phyloP scores from a whole-genome alignment of 2,113 vertebrate genomes.

The Silurus meridionalis region DNA sequence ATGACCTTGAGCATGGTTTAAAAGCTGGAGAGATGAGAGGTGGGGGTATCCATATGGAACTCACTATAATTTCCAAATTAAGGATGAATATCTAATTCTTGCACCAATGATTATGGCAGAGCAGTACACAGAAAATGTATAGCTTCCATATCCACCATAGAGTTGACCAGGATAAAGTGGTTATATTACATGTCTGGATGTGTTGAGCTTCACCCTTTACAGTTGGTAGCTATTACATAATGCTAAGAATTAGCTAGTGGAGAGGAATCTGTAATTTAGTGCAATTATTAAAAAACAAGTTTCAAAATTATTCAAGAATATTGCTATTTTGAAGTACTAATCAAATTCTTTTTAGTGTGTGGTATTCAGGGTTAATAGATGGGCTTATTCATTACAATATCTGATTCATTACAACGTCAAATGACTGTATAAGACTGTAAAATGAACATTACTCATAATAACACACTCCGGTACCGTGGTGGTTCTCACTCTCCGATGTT shows the following conservation, averaged over 20 bases:
- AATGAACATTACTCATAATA: too few species aligned
- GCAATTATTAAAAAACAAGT: not conserved
- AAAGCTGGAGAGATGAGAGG: constrained; percentile 12
- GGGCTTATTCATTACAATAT: not conserved
- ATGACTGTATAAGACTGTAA: too few species aligned
- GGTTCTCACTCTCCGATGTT: too few species aligned
- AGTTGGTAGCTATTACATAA: not conserved
- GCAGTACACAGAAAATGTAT: not conserved
- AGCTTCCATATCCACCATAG: not conserved
- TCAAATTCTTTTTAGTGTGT: too few species aligned
- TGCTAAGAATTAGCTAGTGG: not conserved
- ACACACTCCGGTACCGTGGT: too few species aligned
- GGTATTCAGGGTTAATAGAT: not conserved
- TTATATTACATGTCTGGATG: not conserved
- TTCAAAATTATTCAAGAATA: not conserved
- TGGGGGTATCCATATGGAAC: not conserved
- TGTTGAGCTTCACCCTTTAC: not conserved
- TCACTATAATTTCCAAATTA: not conserved
- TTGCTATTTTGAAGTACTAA: not conserved
- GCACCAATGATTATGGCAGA: not conserved
- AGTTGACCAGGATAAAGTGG: not conserved
- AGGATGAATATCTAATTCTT: not conserved
- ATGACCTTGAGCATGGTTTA: constrained; percentile 22
- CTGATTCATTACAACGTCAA: too few species aligned
- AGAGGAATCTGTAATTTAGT: not conserved